These are phyloP conservation scores for Apus apus DNA, from an alignment of 2,113 vertebrate species.

Conservation along the genomic window DNA sequence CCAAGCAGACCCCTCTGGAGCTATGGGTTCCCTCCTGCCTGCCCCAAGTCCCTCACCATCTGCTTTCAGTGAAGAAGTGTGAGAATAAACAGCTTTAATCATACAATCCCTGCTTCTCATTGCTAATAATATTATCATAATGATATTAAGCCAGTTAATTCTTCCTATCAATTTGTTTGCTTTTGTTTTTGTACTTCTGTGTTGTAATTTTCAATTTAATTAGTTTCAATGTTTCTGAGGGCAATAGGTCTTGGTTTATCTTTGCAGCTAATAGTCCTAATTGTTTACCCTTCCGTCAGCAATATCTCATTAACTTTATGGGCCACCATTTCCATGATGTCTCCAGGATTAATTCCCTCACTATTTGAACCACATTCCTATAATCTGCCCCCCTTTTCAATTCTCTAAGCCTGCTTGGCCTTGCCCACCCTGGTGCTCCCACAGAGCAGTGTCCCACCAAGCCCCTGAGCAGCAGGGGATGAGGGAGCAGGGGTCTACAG, in stretches of 20 bases:
- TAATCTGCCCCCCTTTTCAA: not conserved
- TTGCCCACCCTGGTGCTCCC: not conserved
- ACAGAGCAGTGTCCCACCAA: not conserved
- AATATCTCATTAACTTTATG: conserved; percentile 81
- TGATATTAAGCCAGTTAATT: conserved; percentile 71
- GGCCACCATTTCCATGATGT: conserved; percentile 59
- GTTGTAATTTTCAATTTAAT: conserved; percentile 80
- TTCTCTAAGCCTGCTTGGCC: not conserved
- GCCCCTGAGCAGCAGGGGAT: no score
- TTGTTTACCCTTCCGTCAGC: conserved; percentile 76
- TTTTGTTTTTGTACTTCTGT: conserved; percentile 58
- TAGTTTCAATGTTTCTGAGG: conserved; percentile 67
- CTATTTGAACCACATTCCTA: not conserved
- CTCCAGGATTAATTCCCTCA: conserved; percentile 67
- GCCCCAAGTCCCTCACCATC: rapidly evolving
- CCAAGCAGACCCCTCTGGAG: rapidly evolving
- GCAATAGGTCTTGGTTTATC: conserved; percentile 74
- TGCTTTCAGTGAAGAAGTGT: not conserved
- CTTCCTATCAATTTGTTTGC: conserved; percentile 51
- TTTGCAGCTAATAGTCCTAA: conserved; percentile 76
- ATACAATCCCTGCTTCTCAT: not conserved
- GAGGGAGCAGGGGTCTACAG: no score
- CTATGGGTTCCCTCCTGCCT: rapidly evolving
- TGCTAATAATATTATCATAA: conserved; percentile 66
- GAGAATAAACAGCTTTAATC: conserved; percentile 56